Percentiles rank a stretch among this genome's conserved stretches.
phyloP scores from a whole-genome alignment of 2,797 vertebrate species.

The Alouatta caraya region DNA sequence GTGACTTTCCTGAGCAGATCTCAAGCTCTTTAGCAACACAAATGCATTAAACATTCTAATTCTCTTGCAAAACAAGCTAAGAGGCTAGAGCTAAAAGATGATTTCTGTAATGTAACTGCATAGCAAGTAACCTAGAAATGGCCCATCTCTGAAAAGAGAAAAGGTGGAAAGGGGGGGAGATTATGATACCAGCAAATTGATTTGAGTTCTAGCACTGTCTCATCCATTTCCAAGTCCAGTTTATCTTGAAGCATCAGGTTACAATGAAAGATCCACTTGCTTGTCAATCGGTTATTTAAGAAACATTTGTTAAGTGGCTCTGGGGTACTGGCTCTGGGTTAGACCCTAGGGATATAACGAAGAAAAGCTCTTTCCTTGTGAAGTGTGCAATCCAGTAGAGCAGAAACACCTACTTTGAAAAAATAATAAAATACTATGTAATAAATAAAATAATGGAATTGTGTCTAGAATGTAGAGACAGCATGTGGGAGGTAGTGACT shows the following conservation, averaged over 20 bases:
- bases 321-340: background rate
- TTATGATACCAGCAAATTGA: background rate
- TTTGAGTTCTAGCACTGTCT: background rate
- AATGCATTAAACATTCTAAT: constrained; percentile 55
- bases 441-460: background rate
- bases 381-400: background rate
- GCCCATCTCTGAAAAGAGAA: background rate
- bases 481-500: background rate
- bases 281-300: constrained; percentile 1
- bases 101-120: background rate
- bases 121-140: background rate
- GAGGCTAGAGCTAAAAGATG: constrained; percentile 35
- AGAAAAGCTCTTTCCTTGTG: background rate
- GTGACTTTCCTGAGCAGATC: constrained; percentile 62
- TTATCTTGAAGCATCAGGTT: background rate
- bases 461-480: background rate
- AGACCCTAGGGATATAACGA: background rate
- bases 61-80: constrained; percentile 64
- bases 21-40: constrained; percentile 55
- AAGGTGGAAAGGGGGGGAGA: background rate
- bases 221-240: background rate
- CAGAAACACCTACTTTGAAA: background rate
- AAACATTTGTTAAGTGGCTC: background rate
- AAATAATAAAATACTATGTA: background rate
- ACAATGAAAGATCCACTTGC: background rate